Evolutionary conservation across 1,140 invertebrate genomes (phyloP), one percentile per base, ranked within the genome.

Genomic region (Penaeus vannamei): DNA sequence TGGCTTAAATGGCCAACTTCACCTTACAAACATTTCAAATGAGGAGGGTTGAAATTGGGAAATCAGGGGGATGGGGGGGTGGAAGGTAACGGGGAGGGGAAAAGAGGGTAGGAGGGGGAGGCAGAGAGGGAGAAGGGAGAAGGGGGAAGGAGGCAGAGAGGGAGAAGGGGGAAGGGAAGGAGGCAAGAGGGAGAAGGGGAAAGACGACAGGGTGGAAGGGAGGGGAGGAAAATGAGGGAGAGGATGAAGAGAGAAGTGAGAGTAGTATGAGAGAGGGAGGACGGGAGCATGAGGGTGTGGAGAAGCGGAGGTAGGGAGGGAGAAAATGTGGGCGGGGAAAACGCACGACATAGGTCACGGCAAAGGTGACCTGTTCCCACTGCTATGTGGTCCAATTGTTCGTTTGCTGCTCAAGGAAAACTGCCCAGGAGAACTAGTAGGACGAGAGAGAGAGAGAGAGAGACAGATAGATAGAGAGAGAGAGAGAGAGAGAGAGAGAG

Each of bases 381-480:
- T 53, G 53, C 53, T 53, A 53, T 53, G 53, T 10, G 53, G 53
- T 53, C 53, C 17, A 17, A 53, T 53, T 53, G 53, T 53, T 53
- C 53, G 53, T 53, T 53, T 53, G 53, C 12, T 53, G 53, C 14
- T 53, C 53, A 53, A 53, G 53, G 53, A 53, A 17, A 53, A 12
- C 53, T 14, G 53, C 53, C 53, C 5, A 1, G 8, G 3, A 12
- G 46, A 53, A 53, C 14, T 53, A 53, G 46, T 36, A 26, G 72
- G 32, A 29, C 32, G 72, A 76, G 72, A 76, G 72, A 76, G 72
- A 76, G 72, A 76, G 72, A 76, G 72, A 76, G 72, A 76, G 72
- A 76, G 72, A 76, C 29, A 76, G 72, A 76, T 29, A 76, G 72
- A 76, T 29, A 76, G 72, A 76, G 72, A 76, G 72, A 76, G 72